Base-by-base conservation (phyloP, 2,113 vertebrate genomes). In the Zingel zingel region DNA sequence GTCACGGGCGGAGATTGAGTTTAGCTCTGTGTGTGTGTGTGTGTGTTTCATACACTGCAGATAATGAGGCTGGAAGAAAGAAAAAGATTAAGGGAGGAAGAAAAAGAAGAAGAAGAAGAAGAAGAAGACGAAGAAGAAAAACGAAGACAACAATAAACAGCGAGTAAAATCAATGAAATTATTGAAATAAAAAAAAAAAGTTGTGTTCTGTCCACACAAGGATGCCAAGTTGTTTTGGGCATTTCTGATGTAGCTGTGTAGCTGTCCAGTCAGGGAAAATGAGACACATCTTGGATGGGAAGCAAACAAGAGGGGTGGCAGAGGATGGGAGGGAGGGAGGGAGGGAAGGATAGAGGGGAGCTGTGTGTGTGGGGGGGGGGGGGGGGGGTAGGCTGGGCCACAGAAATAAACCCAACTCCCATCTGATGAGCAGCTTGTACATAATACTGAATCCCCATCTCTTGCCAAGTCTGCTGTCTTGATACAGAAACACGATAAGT, bases 381-480 rank as follows among this genome's bases (percentile, higher is more conserved):
- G 74, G 61, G 72, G 54, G 79, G 16, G 70, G 64, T 83, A 18
- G 73, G 64, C 59, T 16, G 85, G 86, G 85, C 25, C 81, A 88
- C 90, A 87, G 92, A 94, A 95, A 95, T 94, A 94, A 95, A 93
- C 90, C 91, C 93, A 85, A 87, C 90, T 95, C 93, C 95, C 94
- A 96, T 95, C 94, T 96, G 95, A 95, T 94, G 95, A 95, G 94
- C 94, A 95, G 94, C 95, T 95, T 95, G 95, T 94, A 93, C 93
- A 91, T 95, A 94, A 94, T 90, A 92, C 93, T 90, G 93, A 93
- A 92, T 88, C 86, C 30, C 66, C 50, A 10, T 68, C 81, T 84
- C 78, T 79, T 94, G 95, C 95, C 95, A 95, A 95, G 86, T 89
- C 77, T 82, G 83, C 78, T 89, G 39, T 91, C 85, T 86, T 86